Evolutionary conservation across 2,113 vertebrate species (phyloP), one percentile per base, ranked within the genome.

Genomic region (Cranoglanis bouderius): DNA sequence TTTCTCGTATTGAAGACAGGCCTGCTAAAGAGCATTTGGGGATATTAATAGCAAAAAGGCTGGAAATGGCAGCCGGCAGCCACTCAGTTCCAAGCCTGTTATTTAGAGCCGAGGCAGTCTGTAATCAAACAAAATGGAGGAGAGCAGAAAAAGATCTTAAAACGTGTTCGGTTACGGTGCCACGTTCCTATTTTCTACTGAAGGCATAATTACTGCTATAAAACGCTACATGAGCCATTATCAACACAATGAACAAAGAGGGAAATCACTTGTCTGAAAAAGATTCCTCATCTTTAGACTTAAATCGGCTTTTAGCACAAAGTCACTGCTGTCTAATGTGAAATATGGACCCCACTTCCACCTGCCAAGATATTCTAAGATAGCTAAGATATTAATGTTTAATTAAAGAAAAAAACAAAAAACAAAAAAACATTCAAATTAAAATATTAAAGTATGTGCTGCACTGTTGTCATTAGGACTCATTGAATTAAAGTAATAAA

Each of bases 81-180:
- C 96, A 95, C 96, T 98, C 96, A 97, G 97, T 96, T 97, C 91
- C 93, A 96, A 97, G 96, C 94, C 96, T 97, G 95, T 97, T 96
- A 97, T 97, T 97, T 96, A 94, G 95, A 95, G 95, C 93, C 94
- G 95, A 96, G 95, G 95, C 95, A 96, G 95, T 95, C 95, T 96
- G 95, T 96, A 96, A 97, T 97, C 97, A 97, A 94, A 96, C 95
- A 95, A 95, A 87, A 91, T 72, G 74, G 61, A 88, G 67, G 81
- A 88, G 85, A 87, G 78, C 87, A 88, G 89, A 70, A 83, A 96
- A 96, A 96, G 94, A 95, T 95, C 96, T 95, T 94, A 95, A 95
- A 96, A 96, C 85, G 90, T 94, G 95, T 95, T 96, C 95, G 94
- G 96, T 95, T 95, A 95, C 93, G 70, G 92, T 96, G 95, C 96